Evolutionary conservation across 2,113 vertebrate genomes (phyloP), one percentile per base, ranked within the genome.

Genomic region (Rhinoderma darwinii): DNA sequence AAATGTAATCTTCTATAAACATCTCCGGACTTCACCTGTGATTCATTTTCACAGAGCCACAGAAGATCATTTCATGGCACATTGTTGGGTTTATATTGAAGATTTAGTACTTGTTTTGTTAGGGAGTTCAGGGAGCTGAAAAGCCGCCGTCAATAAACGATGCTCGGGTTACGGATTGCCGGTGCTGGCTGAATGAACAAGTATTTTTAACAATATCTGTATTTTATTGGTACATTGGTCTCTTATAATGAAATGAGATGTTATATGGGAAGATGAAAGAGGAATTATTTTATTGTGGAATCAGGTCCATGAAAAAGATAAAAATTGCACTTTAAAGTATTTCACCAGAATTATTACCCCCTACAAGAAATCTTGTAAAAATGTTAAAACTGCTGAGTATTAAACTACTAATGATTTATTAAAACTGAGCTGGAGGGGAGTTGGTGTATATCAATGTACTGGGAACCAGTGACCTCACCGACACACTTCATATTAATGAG

Each of bases 1-100:
- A 63, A 76, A 75, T 76, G 37, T 76, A 76, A 84, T 84, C 72
- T 84, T 56, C n/a, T 73, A 30, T 84, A 84, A 59, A 59, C 14
- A 75, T 39, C 50, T 51, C 43, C 37, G 35, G 35, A 76, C 50
- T 84, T 44, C 54, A 76, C 83, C 73, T 61, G 41, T 43, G 73
- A 76, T 76, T 84, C 73, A 44, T 84, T 84, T n/a, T 84, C 39
- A 41, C 72, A 20, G 32, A 84, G 83, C 1, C 83, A 44, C n/a
- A 27, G 51, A 56, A 44, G 70, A 74, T 84, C 7, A 84, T 75
- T 84, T 75, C 68, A 84, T 41, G 37, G 72, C 37, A 10, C 56
- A 47, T 84, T 76, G 72, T 76, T 59, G 54, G 73, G 35, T 61
- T 84, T 84, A 43, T 84, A 61, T 32, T 59, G 9, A 41, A 54